Base-by-base conservation (phyloP, 2,888 invertebrate genomes). In the Lithophane socia region DNA sequence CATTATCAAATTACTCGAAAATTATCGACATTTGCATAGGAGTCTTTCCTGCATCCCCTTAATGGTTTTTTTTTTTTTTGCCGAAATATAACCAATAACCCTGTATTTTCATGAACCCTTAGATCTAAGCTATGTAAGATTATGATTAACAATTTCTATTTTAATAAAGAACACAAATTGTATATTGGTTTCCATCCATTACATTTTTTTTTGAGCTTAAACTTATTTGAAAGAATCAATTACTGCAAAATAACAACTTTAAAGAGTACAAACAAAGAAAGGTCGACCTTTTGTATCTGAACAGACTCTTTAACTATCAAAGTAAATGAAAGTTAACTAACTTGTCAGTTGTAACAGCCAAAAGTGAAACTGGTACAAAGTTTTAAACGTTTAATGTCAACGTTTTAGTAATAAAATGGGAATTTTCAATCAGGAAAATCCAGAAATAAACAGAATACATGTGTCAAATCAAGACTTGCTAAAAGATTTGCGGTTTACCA, bases 261-360 rank as follows among this genome's bases (percentile, higher is more conserved):
- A 54, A 71, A 44, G 54, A 73, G 37, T 37, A 37, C 3, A 47
- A 61, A 61, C 47, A 72, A 76, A 84, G 49, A 47, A 63, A 66
- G 42, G 7, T 64, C 73, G 21, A 56, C 69, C 65, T 76, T 86
- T 80, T 72, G 69, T 71, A 73, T 68, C n/a, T 52, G 54, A 54
- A 76, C 69, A 75, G 37, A 82, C 73, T 69, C 61, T 82, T 74
- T 76, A 72, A 65, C 58, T 56, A 80, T 73, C 73, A 75, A 83
- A 83, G n/a, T n/a, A n/a, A n/a, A n/a, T n/a, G n/a, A n/a, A n/a
- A n/a, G 71, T 64, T 77, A 84, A 68, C 67, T 56, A 21, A 52
- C 54, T 70, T 72, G 65, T 74, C 47, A 77, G 68, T 70, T 69
- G 63, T 74, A 56, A 78, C 68, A 76, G 64, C 42, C 58, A 47